phyloP scores from a whole-genome alignment of 2,113 vertebrate genomes.

The Hoplias malabaricus region DNA sequence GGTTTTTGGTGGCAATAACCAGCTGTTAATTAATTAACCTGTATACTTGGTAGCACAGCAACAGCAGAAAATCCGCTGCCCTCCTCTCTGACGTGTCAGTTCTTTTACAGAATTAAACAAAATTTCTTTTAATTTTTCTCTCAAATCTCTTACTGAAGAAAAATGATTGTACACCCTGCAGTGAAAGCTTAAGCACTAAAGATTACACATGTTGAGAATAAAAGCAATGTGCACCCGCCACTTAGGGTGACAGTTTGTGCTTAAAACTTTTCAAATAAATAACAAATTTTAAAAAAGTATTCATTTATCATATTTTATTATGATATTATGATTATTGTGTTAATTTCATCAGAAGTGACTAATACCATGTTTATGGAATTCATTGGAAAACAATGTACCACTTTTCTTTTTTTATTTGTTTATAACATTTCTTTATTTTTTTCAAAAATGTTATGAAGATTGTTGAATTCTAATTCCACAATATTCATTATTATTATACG shows the following conservation, averaged over 20 bases:
- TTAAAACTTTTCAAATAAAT: no score
- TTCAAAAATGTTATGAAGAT: no score
- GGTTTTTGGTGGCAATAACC: conserved; percentile 15
- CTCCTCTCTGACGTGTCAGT: not conserved
- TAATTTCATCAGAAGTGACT: no score
- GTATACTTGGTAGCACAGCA: not conserved
- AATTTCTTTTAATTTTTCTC: not conserved
- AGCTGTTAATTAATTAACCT: conserved; percentile 9
- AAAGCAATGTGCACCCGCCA: not conserved
- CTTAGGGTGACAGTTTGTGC: not conserved
- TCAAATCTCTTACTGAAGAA: not conserved
- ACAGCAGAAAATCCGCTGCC: not conserved
- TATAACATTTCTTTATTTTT: no score
- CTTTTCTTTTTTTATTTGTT: no score
- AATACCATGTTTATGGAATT: no score
- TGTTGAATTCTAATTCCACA: no score
- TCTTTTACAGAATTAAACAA: not conserved
- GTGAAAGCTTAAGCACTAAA: not conserved
- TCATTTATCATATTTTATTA: no score
- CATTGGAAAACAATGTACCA: no score
- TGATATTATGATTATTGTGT: no score
- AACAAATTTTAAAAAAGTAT: no score
- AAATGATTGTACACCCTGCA: not conserved
- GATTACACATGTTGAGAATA: not conserved
- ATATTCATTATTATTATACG: no score